Base-by-base conservation (phyloP, 2,797 vertebrate species). In the Pelobates cultripes region DNA sequence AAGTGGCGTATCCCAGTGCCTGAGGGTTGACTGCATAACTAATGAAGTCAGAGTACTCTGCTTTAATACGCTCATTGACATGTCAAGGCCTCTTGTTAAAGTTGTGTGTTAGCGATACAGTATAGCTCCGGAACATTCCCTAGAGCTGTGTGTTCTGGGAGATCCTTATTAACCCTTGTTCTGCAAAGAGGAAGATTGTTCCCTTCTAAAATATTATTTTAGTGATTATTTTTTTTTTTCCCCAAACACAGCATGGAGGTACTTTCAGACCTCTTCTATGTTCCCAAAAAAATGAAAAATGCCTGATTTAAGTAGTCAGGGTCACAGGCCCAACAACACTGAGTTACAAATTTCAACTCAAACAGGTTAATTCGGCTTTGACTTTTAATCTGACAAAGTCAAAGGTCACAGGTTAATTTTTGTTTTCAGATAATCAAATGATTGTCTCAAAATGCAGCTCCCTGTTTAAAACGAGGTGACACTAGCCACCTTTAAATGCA, bases 391-490 rank as follows among this genome's bases (percentile, higher is more conserved):
- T 76, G 42, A 78, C 85, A 61, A 42, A 73, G 53, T 81, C 61
- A 83, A 55, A 83, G 86, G 82, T 79, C 68, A 73, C 57, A 13
- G 60, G 71, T 85, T 85, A 85, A 15, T 79, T 78, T 51, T 79
- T 85, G 75, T 84, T 88, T 85, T 57, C 61, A 10, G 85, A 80
- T 89, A 82, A 85, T 84, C 84, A 71, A 74, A 51, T 85, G 73
- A 85, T 87, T 87, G 43, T 87, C 85, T 81, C 47, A 17, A 86
- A 79, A 79, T 77, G 77, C 51, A 86, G 87, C 87, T 85, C 40
- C 86, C 85, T 79, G 73, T 66, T 73, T 75, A 81, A 80, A 81
- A 75, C 85, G 60, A n/a, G 85, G 68, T 87, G 45, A 71, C 87
- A 86, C 81, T 81, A 77, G 63, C 79, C 6, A 82, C 68, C 4